Conservation (phyloP, 92 coral and sea anemone genomes). For the Epizoanthus stellaris region DNA sequence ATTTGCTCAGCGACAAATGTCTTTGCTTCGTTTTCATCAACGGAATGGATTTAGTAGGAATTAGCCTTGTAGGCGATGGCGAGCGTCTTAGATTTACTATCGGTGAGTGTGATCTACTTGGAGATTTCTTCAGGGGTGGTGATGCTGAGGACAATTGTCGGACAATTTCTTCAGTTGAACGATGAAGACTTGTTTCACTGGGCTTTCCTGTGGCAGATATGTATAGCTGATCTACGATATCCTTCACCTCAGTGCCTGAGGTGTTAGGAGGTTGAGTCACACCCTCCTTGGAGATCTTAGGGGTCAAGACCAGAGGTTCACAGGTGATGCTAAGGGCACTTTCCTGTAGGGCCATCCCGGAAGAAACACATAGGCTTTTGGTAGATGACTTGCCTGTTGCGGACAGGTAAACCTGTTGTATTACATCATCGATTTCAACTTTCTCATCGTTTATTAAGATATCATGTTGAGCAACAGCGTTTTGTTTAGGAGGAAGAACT, state of each 20-base stretch:
- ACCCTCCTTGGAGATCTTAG: slow-evolving; percentile 11
- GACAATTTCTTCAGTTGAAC: neutral
- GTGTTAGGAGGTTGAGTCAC: neutral
- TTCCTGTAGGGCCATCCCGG: slow-evolving; percentile 1
- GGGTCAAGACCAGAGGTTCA: slow-evolving; percentile 19
- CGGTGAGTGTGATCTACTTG: neutral
- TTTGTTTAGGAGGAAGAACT: too few relatives aligned
- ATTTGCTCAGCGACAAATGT: neutral
- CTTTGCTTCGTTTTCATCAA: neutral
- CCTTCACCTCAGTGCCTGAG: neutral
- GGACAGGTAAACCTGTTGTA: neutral
- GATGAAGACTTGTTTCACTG: neutral
- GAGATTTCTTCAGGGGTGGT: neutral
- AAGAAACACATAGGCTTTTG: neutral
- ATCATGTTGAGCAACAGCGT: neutral
- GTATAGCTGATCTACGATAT: neutral
- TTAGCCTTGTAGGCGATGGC: neutral
- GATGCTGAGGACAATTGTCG: neutral
- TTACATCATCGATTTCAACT: slow-evolving; percentile 1
- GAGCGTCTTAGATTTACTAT: slow-evolving; percentile 1
- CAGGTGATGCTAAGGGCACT: neutral
- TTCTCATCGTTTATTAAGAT: neutral
- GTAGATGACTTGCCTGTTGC: neutral
- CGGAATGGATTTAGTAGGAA: neutral
- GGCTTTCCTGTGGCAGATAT: neutral